phyloP scores from a whole-genome alignment of 2,113 vertebrate genomes.

The Morone saxatilis region DNA sequence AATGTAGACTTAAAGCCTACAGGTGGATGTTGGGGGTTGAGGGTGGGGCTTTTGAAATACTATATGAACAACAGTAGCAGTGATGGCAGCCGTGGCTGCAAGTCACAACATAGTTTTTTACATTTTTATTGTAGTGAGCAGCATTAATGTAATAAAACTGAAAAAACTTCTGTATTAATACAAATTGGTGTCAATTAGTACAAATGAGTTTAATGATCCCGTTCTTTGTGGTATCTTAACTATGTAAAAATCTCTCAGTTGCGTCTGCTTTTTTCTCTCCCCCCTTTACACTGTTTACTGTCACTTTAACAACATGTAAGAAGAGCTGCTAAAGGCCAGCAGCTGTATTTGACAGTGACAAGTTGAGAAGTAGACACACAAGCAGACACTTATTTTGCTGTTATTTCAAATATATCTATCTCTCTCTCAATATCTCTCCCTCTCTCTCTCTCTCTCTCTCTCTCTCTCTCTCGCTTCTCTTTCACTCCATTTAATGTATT shows the following conservation, averaged over 20 bases:
- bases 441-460: too few species aligned
- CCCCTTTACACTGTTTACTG: not conserved
- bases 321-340: not conserved
- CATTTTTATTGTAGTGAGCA: not conserved
- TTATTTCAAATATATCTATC: constrained; percentile 12
- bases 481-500: not conserved
- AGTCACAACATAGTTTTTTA: not conserved
- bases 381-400: constrained; percentile 10
- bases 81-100: not conserved
- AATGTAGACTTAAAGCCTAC: constrained; percentile 1
- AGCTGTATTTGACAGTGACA: constrained; percentile 24
- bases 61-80: not conserved
- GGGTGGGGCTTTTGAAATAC: not conserved
- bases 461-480: not conserved
- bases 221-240: not conserved
- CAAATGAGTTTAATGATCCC: not conserved
- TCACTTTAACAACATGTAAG: constrained; percentile 11
- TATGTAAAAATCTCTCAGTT: not conserved
- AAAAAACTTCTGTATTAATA: not conserved
- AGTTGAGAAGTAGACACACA: constrained; percentile 1
- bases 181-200: not conserved
- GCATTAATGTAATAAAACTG: not conserved
- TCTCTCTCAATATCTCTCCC: not conserved
- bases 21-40: not conserved
- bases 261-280: not conserved